phyloP scores from a whole-genome alignment of 2,113 vertebrate species.

The Stomatorhinus ivindoensis region DNA sequence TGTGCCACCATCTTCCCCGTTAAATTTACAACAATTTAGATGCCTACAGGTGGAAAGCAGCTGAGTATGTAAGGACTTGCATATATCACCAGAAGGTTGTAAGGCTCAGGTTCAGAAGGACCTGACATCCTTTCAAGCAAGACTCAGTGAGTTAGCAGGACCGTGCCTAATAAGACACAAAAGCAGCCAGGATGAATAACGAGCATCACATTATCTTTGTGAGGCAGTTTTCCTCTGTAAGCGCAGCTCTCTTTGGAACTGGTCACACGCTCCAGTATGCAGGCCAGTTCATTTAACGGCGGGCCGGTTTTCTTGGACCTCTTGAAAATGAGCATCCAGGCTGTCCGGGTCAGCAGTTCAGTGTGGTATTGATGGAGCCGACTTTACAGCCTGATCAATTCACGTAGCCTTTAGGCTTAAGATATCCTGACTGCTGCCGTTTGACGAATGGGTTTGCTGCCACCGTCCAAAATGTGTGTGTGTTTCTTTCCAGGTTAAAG shows the following conservation, averaged over 20 bases:
- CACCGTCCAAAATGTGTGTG: neutral
- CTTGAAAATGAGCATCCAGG: neutral
- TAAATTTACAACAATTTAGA: neutral
- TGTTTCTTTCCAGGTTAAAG: constrained; percentile 7
- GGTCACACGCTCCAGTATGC: neutral
- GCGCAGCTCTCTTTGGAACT: neutral
- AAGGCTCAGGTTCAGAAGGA: neutral
- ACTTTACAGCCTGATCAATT: neutral
- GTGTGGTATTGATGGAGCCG: neutral
- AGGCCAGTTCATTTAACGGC: neutral
- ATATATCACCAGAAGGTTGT: neutral
- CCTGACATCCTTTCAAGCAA: neutral
- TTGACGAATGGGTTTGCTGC: neutral
- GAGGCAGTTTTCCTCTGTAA: neutral
- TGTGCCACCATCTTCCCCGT: no score
- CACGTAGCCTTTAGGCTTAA: neutral
- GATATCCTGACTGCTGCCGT: neutral
- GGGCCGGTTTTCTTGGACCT: neutral
- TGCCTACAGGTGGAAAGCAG: neutral
- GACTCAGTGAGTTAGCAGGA: neutral
- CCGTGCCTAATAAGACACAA: neutral
- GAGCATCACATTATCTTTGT: neutral
- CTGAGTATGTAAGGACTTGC: neutral
- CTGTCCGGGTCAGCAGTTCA: neutral
- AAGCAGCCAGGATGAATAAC: neutral